A percentile compares a stretch with the other conserved stretches of the same genome.
phyloP scores from a whole-genome alignment of 2,113 vertebrate species.

The Hemiprocne comata region DNA sequence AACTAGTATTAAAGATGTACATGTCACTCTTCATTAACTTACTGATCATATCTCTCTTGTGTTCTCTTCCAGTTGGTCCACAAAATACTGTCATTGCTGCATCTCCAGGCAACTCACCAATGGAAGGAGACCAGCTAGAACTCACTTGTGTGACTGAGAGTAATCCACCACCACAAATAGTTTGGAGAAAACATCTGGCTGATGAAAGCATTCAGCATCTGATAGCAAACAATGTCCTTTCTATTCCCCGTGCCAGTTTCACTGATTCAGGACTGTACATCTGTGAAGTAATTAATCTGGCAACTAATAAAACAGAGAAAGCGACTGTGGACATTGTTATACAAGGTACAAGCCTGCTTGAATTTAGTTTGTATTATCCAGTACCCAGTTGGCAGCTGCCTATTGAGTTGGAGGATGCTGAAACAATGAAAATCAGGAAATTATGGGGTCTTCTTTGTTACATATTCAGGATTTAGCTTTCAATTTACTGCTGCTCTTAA shows the following conservation, averaged over 20 bases:
- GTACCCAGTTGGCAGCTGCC: not conserved
- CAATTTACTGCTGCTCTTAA: not conserved
- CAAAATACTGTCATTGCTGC: constrained; percentile 29
- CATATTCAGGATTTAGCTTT: not conserved
- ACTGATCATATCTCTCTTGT: not conserved
- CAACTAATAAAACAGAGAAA: constrained; percentile 45
- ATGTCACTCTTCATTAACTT: not conserved
- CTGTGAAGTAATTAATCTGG: constrained; percentile 59
- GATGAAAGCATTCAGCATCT: not conserved
- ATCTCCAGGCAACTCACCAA: not conserved
- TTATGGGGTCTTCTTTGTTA: not conserved
- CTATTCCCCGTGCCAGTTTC: constrained; percentile 5
- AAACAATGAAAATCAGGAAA: not conserved
- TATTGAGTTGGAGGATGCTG: not conserved
- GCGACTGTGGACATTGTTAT: constrained; percentile 29
- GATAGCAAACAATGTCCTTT: not conserved
- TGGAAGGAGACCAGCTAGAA: constrained; percentile 8
- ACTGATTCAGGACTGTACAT: constrained; percentile 59
- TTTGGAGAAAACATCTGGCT: constrained; percentile 50
- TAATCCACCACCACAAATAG: constrained; percentile 33
- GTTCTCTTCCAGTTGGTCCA: constrained; percentile 60
- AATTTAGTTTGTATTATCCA: not conserved
- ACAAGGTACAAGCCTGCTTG: constrained; percentile 44
- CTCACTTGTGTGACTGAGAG: constrained; percentile 60
- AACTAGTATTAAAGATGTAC: not conserved